Conservation (phyloP, 1,140 invertebrate genomes). For the Papilio dardanus region DNA sequence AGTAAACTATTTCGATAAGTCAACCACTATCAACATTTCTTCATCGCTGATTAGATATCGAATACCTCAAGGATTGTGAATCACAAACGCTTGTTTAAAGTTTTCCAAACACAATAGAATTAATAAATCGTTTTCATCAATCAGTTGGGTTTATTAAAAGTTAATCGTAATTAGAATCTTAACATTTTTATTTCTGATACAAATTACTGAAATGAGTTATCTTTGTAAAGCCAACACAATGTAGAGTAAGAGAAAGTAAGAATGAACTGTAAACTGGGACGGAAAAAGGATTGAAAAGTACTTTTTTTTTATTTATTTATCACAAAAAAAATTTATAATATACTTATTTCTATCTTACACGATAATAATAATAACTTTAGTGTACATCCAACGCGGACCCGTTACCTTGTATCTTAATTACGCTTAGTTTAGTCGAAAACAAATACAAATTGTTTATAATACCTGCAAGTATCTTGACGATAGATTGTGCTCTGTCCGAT, state of each 20-base stretch:
- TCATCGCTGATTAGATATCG: constrained; percentile 71
- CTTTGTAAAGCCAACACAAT: not conserved
- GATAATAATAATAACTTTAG: too few species aligned
- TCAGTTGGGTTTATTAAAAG: not conserved
- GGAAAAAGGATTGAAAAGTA: too few species aligned
- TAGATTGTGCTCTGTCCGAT: constrained; percentile 74
- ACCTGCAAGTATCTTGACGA: constrained; percentile 79
- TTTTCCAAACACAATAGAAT: too few species aligned
- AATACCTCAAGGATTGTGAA: constrained; percentile 63
- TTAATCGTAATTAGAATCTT: not conserved
- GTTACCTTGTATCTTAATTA: too few species aligned
- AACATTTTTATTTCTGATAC: not conserved
- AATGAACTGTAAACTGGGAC: not conserved
- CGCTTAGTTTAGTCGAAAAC: not conserved
- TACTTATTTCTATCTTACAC: too few species aligned
- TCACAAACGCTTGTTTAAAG: too few species aligned
- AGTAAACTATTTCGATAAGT: constrained; percentile 70
- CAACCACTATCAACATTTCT: constrained; percentile 59
- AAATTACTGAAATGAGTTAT: not conserved
- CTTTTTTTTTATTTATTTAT: too few species aligned
- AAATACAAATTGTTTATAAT: not conserved
- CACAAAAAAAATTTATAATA: too few species aligned
- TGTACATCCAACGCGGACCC: too few species aligned
- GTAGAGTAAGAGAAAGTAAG: not conserved
- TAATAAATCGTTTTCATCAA: not conserved